These are phyloP conservation scores for Clusia tigrina DNA, from an alignment of 2,888 invertebrate species.

Conservation along the genomic window DNA sequence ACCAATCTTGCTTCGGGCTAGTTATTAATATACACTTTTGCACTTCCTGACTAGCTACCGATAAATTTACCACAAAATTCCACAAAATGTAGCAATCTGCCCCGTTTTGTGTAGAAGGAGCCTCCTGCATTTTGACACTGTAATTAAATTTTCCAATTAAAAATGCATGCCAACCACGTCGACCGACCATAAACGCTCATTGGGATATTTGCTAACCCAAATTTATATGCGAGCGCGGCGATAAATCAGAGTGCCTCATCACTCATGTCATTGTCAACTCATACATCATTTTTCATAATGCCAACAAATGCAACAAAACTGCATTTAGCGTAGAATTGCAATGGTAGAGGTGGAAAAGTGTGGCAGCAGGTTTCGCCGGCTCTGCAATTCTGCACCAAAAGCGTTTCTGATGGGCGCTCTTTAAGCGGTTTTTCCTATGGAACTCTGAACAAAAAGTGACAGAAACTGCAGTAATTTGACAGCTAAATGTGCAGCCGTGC, in stretches of 20 bases:
- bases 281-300: conserved; percentile 12
- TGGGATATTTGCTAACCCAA: conserved; percentile 53
- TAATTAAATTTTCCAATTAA: background rate
- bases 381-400: background rate
- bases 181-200: background rate
- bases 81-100: no score
- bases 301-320: conserved; percentile 19
- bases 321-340: conserved; percentile 42
- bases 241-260: conserved; percentile 23
- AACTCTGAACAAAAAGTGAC: background rate
- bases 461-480: background rate
- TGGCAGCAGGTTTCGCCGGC: background rate
- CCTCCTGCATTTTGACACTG: no score
- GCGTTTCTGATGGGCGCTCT: conserved; percentile 16
- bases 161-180: background rate
- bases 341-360: conserved; percentile 19
- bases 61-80: no score
- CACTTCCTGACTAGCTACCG: no score
- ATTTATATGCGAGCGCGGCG: conserved; percentile 33
- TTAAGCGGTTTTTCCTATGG: background rate
- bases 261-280: conserved; percentile 6
- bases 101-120: no score
- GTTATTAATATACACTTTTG: no score
- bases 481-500: background rate
- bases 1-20: no score